These are phyloP conservation scores for Craniophora ligustri DNA, from an alignment of 2,888 invertebrate species.

Conservation along the genomic window DNA sequence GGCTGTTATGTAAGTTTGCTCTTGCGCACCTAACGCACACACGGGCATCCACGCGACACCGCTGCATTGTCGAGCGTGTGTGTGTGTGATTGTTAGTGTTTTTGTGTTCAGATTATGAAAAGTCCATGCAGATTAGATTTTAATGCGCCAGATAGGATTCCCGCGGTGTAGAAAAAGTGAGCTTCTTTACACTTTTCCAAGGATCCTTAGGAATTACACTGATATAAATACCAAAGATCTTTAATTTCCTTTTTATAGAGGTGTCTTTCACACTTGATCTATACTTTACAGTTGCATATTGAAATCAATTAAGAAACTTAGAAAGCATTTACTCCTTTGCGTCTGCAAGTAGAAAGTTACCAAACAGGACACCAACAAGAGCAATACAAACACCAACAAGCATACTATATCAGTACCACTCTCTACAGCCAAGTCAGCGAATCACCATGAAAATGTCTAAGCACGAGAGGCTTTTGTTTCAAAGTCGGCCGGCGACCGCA, in stretches of 20 bases:
- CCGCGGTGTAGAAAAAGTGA: conserved; percentile 30
- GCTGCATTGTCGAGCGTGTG: conserved; percentile 29
- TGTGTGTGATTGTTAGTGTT: conserved; percentile 60
- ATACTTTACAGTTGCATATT: too few species aligned
- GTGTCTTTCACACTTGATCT: background rate
- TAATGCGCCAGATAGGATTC: conserved; percentile 45
- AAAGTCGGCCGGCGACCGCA: conserved; percentile 36
- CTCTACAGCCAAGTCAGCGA: conserved; percentile 15
- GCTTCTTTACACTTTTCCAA: conserved; percentile 36
- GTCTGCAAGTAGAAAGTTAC: background rate
- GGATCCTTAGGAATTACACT: conserved; percentile 23
- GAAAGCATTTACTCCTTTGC: background rate
- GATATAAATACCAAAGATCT: conserved; percentile 7
- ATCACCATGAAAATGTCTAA: conserved; percentile 35
- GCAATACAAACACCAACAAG: background rate
- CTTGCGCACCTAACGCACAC: conserved; percentile 61
- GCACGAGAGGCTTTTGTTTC: conserved; percentile 30
- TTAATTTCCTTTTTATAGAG: conserved; percentile 31
- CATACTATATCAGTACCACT: background rate
- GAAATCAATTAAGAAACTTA: background rate
- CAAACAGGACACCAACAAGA: background rate
- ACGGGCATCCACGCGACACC: conserved; percentile 37
- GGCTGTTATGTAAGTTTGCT: conserved; percentile 77
- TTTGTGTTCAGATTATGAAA: conserved; percentile 59
- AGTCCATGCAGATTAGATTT: conserved; percentile 63